phyloP scores from a whole-genome alignment of 2,888 invertebrate species.

The Sarcophaga rosellei region DNA sequence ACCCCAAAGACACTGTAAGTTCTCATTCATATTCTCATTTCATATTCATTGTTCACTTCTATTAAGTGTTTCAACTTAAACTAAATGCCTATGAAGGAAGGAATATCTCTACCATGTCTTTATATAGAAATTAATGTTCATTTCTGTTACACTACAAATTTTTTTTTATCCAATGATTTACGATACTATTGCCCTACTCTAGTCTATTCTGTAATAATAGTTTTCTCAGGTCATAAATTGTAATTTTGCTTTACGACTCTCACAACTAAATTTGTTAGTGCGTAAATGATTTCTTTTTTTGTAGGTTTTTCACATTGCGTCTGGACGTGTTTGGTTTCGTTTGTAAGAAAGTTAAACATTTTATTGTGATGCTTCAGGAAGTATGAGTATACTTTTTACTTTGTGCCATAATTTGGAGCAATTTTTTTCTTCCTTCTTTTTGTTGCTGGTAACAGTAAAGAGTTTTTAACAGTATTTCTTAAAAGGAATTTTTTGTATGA shows the following conservation, averaged over 20 bases:
- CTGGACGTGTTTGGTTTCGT: not conserved
- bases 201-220: constrained; percentile 26
- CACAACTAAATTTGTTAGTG: constrained; percentile 46
- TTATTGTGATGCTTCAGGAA: not conserved
- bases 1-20: too few species aligned
- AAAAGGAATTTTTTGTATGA: constrained; percentile 17
- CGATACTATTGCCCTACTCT: not conserved
- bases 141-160: constrained; percentile 27
- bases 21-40: too few species aligned
- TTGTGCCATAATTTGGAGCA: constrained; percentile 40
- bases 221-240: constrained; percentile 58
- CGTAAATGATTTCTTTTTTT: constrained; percentile 40
- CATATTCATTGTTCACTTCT: not conserved
- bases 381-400: constrained; percentile 15
- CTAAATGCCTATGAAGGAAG: constrained; percentile 27
- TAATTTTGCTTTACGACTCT: constrained; percentile 2
- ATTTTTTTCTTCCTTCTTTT: not conserved
- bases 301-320: not conserved
- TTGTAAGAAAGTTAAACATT: not conserved
- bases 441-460: not conserved
- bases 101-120: not conserved
- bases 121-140: constrained; percentile 2
- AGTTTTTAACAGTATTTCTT: not conserved
- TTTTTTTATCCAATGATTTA: constrained; percentile 50
- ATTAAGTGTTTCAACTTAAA: constrained; percentile 7